Conservation (phyloP, 2,797 vertebrate genomes). For the Cyprinodon diabolis region DNA sequence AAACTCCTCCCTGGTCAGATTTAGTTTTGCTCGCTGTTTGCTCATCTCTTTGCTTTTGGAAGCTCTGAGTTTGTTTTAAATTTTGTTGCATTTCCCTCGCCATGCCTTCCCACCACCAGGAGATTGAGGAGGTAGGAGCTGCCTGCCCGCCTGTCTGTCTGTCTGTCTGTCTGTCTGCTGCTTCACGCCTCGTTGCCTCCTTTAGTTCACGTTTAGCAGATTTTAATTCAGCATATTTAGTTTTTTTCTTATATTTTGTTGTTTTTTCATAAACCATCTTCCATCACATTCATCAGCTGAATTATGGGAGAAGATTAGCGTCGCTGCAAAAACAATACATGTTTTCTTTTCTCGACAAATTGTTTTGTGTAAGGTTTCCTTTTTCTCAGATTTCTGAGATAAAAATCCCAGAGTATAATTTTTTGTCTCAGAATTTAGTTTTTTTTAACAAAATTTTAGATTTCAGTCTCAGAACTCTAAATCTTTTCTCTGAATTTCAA, state of each 20-base stretch:
- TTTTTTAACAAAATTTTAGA: too few species aligned
- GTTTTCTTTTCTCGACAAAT: too few species aligned
- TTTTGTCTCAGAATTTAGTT: too few species aligned
- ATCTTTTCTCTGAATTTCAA: too few species aligned
- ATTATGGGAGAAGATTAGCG: too few species aligned
- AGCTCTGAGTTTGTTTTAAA: constrained; percentile 76
- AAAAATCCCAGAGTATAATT: too few species aligned
- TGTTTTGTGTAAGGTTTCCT: too few species aligned
- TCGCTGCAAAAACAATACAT: too few species aligned
- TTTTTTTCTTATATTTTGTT: constrained; percentile 1
- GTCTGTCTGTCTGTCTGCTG: constrained; percentile 18
- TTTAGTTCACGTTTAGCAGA: background rate
- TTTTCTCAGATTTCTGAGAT: too few species aligned
- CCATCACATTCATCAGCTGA: constrained; percentile 30
- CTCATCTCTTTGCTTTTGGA: constrained; percentile 68
- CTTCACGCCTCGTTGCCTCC: constrained; percentile 32
- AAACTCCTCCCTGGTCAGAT: too few species aligned
- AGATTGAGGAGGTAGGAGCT: constrained; percentile 98
- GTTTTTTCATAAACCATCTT: background rate
- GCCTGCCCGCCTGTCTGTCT: constrained; percentile 26
- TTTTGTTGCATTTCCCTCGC: constrained; percentile 89
- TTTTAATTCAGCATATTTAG: background rate
- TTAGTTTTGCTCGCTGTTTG: constrained; percentile 21
- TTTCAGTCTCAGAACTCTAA: too few species aligned
- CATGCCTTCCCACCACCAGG: constrained; percentile 94